phyloP scores from a whole-genome alignment of 2,113 vertebrate species.

The Gracilinanus agilis region DNA sequence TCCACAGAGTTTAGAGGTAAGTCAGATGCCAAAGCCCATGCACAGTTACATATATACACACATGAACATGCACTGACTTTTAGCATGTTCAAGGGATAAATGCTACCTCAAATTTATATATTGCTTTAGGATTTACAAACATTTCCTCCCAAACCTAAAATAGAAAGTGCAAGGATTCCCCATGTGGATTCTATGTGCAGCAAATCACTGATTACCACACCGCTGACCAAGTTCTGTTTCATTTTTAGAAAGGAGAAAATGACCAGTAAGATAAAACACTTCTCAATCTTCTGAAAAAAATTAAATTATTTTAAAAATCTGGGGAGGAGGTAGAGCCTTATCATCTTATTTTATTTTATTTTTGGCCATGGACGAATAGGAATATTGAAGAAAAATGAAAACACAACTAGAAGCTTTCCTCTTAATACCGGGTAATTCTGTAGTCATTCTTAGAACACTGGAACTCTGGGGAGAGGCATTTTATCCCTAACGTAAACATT shows the following conservation, averaged over 20 bases:
- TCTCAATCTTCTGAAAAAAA: not conserved
- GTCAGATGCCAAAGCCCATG: not conserved
- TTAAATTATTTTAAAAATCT: not conserved
- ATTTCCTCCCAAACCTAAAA: not conserved
- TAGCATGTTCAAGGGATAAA: not conserved
- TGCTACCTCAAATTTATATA: not conserved
- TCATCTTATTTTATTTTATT: not conserved
- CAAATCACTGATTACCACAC: not conserved
- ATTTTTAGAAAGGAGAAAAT: not conserved
- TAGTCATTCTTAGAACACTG: not conserved
- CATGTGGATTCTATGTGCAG: not conserved
- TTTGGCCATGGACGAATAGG: not conserved
- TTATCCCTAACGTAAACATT: conserved; percentile 64
- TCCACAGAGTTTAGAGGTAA: not conserved
- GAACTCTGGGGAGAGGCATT: conserved; percentile 28
- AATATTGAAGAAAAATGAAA: conserved; percentile 17
- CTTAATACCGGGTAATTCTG: conserved; percentile 41
- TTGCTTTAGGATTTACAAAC: not conserved
- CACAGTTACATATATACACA: not conserved
- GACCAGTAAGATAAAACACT: not conserved
- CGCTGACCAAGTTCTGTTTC: not conserved
- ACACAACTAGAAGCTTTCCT: conserved; percentile 6
- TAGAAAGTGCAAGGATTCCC: not conserved
- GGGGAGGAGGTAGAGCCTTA: not conserved
- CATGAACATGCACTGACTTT: not conserved